Conservation (phyloP, 2,113 vertebrate genomes). For the Lophotis ruficrista region DNA sequence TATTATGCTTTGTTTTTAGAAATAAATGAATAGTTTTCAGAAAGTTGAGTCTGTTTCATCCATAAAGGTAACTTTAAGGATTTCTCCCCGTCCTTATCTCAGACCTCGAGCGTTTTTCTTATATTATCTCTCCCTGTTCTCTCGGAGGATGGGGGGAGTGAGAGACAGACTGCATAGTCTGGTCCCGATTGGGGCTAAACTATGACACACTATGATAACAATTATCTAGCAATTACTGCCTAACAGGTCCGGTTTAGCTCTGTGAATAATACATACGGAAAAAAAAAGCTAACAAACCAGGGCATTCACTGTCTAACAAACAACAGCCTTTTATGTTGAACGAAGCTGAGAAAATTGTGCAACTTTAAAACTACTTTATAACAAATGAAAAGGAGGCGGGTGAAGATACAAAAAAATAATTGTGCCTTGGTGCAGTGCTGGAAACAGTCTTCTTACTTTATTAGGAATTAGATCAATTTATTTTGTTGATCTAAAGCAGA, state of each 20-base stretch:
- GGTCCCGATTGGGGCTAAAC: no score
- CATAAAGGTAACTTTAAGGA: no score
- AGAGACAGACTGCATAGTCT: no score
- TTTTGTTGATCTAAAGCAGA: background rate
- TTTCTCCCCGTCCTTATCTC: no score
- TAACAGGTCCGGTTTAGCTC: background rate
- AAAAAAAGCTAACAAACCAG: background rate
- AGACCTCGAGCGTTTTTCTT: no score
- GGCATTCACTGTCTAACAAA: background rate
- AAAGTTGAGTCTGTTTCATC: no score
- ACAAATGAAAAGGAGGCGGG: background rate
- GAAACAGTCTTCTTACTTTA: background rate
- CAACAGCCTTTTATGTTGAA: background rate
- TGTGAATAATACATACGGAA: background rate
- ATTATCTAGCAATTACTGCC: background rate
- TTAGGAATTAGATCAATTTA: background rate
- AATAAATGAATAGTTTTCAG: no score
- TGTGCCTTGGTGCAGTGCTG: background rate
- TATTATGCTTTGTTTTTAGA: no score
- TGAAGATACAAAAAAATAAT: background rate
- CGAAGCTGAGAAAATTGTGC: background rate
- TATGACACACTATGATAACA: background rate
- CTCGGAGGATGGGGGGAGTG: no score
- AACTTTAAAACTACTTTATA: background rate
- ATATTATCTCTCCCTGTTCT: no score